These are phyloP conservation scores for Halichoeres trimaculatus DNA, from an alignment of 2,113 vertebrate species.

Conservation along the genomic window DNA sequence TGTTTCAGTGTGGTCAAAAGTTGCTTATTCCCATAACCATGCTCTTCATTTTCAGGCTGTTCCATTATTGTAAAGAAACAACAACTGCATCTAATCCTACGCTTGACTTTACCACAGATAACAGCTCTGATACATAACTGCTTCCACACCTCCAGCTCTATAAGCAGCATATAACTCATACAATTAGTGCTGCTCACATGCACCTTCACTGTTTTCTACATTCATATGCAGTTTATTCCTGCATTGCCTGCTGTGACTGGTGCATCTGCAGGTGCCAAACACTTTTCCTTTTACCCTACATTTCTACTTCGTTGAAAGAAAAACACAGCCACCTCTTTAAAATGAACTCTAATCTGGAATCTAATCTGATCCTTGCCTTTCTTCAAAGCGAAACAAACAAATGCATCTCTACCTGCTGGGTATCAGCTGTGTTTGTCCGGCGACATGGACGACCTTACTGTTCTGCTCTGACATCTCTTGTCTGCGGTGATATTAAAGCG, in stretches of 20 bases:
- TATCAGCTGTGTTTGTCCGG: slow-evolving; percentile 37
- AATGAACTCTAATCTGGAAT: not conserved
- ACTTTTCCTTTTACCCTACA: not conserved
- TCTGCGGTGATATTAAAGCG: slow-evolving; percentile 19
- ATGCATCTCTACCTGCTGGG: slow-evolving; percentile 15
- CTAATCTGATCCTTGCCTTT: not conserved
- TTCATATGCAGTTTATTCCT: not conserved
- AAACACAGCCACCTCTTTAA: not conserved
- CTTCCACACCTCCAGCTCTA: not conserved
- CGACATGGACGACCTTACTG: slow-evolving; percentile 16
- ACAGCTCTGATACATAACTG: not conserved
- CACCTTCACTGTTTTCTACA: not conserved
- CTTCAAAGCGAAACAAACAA: slow-evolving; percentile 20
- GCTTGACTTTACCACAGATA: not conserved
- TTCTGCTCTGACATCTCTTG: slow-evolving; percentile 31
- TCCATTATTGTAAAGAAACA: not conserved
- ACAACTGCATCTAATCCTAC: not conserved
- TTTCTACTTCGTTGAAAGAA: not conserved
- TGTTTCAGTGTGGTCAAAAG: not conserved
- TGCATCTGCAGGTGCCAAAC: not conserved
- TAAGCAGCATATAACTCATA: not conserved
- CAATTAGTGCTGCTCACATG: not conserved
- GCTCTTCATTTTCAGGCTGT: no score
- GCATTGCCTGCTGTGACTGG: not conserved
- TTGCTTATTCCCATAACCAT: no score